Percentiles rank a stretch among this genome's conserved stretches.
phyloP scores from a whole-genome alignment of 2,797 vertebrate species.

The Allobates femoralis region DNA sequence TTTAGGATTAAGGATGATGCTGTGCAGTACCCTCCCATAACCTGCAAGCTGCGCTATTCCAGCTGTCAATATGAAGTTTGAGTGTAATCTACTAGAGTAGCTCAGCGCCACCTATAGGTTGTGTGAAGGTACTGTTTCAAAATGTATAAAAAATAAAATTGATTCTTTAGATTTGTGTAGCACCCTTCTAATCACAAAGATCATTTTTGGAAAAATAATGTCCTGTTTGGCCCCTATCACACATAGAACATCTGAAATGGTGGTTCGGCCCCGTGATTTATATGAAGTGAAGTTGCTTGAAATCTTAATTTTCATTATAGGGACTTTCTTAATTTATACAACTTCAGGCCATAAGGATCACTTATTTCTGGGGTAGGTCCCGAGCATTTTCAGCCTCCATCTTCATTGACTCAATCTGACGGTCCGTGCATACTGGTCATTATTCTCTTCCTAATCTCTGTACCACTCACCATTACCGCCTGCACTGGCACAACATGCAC shows the following conservation, averaged over 20 bases:
- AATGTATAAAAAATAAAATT: neutral
- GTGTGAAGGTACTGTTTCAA: neutral
- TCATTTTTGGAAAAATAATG: neutral
- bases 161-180: neutral
- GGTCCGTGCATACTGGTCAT: neutral
- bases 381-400: neutral
- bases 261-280: neutral
- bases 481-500: neutral
- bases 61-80: neutral
- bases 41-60: neutral
- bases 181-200: neutral
- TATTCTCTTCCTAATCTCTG: neutral
- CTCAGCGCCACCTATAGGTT: neutral
- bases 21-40: neutral
- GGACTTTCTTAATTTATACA: neutral
- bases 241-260: neutral
- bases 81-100: neutral
- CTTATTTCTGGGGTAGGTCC: too few species aligned
- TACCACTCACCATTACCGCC: neutral
- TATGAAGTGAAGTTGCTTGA: neutral
- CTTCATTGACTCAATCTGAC: neutral
- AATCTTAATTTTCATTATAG: neutral
- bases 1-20: neutral
- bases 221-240: neutral
- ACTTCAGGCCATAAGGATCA: too few species aligned